A percentile compares a stretch with the other conserved stretches of the same genome.
phyloP scores from a whole-genome alignment of 1,140 invertebrate species.

The Whitmania pigra region DNA sequence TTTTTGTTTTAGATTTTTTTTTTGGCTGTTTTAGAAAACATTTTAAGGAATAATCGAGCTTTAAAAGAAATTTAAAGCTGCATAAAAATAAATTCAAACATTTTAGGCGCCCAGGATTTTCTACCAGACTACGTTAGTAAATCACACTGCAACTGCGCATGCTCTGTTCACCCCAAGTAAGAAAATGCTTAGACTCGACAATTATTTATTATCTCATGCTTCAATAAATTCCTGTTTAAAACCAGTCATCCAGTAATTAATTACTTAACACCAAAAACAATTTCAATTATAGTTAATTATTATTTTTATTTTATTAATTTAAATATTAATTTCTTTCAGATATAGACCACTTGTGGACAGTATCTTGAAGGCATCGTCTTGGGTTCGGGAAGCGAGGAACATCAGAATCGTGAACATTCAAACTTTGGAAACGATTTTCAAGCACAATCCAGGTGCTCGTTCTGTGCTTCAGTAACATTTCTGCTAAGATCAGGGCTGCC shows the following conservation, averaged over 20 bases:
- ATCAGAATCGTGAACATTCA: conserved; percentile 23
- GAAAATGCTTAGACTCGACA: neutral
- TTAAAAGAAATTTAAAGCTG: too few relatives aligned
- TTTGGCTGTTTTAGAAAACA: neutral
- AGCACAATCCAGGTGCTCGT: conserved; percentile 14
- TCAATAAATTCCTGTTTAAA: too few relatives aligned
- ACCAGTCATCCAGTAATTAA: too few relatives aligned
- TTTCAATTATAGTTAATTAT: too few relatives aligned
- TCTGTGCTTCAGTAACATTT: neutral
- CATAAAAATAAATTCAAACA: too few relatives aligned
- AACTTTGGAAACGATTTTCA: conserved; percentile 20
- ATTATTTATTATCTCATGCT: too few relatives aligned
- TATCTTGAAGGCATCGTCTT: neutral
- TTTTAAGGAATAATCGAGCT: neutral
- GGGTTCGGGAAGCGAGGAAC: conserved; percentile 4
- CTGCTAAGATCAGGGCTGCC: too few relatives aligned
- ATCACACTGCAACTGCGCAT: conserved; percentile 7
- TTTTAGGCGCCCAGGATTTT: conserved; percentile 19
- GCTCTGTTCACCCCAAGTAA: conserved; percentile 10
- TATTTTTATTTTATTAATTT: too few relatives aligned
- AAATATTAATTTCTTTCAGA: neutral
- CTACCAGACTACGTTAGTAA: conserved; percentile 12
- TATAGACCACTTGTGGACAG: neutral
- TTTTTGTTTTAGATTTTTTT: neutral
- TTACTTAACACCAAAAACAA: too few relatives aligned